Evolutionary conservation across 1,140 invertebrate genomes (phyloP), one percentile per base, ranked within the genome.

Genomic region (Pseudachorutes palmiensis): DNA sequence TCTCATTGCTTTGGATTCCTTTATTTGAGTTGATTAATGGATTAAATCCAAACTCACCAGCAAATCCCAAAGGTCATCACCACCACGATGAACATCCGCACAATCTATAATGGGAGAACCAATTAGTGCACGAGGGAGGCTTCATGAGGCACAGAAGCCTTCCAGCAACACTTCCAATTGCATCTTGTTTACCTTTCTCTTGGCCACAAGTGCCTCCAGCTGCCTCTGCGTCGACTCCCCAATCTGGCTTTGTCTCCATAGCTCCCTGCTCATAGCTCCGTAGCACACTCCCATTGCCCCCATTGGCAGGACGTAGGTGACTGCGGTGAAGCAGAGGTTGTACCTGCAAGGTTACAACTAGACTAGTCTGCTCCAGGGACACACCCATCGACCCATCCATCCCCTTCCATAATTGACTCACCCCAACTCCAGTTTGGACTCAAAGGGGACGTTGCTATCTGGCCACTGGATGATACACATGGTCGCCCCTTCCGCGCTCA

Each of bases 231-330:
- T 92, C 28, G 88, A 83, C 78, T 97, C 94, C 0, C 93, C 94
- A 49, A 97, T 95, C 0, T 89, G 89, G 62, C 86, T 81, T 22
- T 89, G 90, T 2, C 91, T 81, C 82, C 85, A 86, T 0, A 87
- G 77, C 62, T 83, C 82, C 45, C 77, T 75, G n/a, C 80, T 91
- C 83, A 96, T 94, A 0, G 87, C 81, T 0, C 86, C 84, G 76
- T 97, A 97, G 74, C 92, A 93, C 30, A 90, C 83, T 1, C 86
- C 85, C 86, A 97, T 92, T 0, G 90, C 86, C 41, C 88, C 76
- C 83, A 97, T 88, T 12, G 94, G 94, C 62, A 95, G 81, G n/a
- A 93, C 82, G 76, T 97, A 97, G 5, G 93, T 95, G 24, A 94
- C 80, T 2, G 90, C 80, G 70, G 95, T 82, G 75, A 96, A 88